Evolutionary conservation across 2,888 invertebrate genomes (phyloP).

Genomic region (Athalia circularis): DNA sequence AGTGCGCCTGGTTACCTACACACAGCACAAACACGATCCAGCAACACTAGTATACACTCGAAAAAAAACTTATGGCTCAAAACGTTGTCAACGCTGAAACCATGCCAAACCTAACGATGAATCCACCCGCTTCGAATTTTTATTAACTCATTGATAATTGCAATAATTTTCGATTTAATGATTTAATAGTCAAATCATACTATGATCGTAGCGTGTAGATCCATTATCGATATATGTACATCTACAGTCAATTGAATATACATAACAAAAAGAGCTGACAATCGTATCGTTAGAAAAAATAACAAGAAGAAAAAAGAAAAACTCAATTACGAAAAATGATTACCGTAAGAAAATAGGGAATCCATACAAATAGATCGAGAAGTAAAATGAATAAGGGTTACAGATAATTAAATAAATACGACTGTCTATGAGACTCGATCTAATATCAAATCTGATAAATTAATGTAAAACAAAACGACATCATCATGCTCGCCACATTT

Average conservation of each 20-base stretch:
- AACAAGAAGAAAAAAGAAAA: background rate
- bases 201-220: conserved; percentile 2
- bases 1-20: conserved; percentile 72
- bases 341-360: too few relatives aligned
- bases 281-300: background rate
- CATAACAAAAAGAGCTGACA: conserved; percentile 34
- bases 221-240: conserved; percentile 8
- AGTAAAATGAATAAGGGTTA: background rate
- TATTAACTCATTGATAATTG: background rate
- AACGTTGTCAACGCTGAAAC: conserved; percentile 26
- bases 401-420: background rate
- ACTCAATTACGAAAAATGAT: background rate
- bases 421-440: background rate
- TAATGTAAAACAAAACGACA: conserved; percentile 4
- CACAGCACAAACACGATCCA: conserved; percentile 71
- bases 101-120: conserved; percentile 37
- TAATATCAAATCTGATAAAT: background rate
- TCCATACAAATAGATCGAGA: too few relatives aligned
- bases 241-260: conserved; percentile 39
- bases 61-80: conserved; percentile 45
- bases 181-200: background rate
- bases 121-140: conserved; percentile 7
- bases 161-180: background rate
- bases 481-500: conserved; percentile 32
- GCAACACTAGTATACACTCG: conserved; percentile 65